Percentiles rank a stretch among this genome's conserved stretches.
Conservation (phyloP, 2,888 invertebrate species). For the Cryptosula pallasiana region DNA sequence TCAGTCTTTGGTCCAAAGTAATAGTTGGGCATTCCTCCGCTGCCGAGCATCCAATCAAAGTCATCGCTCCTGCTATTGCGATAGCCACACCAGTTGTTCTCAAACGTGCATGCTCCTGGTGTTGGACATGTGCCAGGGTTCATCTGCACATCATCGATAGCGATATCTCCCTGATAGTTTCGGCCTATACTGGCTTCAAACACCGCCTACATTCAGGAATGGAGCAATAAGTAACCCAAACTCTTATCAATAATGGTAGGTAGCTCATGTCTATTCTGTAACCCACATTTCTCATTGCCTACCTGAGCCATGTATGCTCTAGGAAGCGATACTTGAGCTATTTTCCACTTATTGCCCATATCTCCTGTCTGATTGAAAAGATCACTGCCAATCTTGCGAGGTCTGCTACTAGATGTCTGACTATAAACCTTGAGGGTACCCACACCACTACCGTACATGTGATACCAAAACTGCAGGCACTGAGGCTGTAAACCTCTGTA, state of each 20-base stretch:
- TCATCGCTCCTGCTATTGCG: slow-evolving; percentile 34
- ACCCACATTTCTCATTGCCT: too few relatives aligned
- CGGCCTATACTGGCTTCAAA: slow-evolving; percentile 37
- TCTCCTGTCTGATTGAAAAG: slow-evolving; percentile 12
- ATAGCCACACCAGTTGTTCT: slow-evolving; percentile 41
- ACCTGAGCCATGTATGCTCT: background rate
- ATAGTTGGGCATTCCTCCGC: slow-evolving; percentile 30
- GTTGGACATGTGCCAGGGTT: slow-evolving; percentile 36
- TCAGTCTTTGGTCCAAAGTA: slow-evolving; percentile 27
- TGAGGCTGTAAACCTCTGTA: background rate
- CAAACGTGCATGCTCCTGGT: slow-evolving; percentile 44
- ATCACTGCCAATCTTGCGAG: slow-evolving; percentile 9
- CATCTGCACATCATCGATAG: slow-evolving; percentile 42
- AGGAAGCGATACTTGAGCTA: slow-evolving; percentile 33
- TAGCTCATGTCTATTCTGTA: too few relatives aligned
- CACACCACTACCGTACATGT: slow-evolving; percentile 26
- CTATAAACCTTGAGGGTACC: slow-evolving; percentile 25
- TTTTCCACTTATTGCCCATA: slow-evolving; percentile 25
- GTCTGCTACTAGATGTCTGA: background rate
- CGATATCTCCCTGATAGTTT: slow-evolving; percentile 39
- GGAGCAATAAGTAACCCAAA: too few relatives aligned
- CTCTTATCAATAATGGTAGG: too few relatives aligned
- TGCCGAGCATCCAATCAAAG: slow-evolving; percentile 45
- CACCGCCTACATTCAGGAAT: slow-evolving; percentile 35
- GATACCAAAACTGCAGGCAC: slow-evolving; percentile 30